Evolutionary conservation across 2,888 invertebrate genomes (phyloP), one percentile per base, ranked within the genome.

Genomic region (Chrysodeixis includens): DNA sequence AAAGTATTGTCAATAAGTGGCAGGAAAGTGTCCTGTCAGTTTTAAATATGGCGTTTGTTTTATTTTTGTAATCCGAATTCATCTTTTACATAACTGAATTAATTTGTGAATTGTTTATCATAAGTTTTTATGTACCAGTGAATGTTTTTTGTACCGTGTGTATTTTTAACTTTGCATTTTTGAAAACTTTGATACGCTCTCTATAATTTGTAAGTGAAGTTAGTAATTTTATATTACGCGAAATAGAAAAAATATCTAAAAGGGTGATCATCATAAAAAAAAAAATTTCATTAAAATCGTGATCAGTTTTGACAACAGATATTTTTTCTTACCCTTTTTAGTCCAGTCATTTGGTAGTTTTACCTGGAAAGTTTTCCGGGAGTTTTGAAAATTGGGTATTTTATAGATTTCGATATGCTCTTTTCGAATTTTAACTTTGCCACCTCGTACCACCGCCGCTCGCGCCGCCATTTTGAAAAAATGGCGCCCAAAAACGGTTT

Each of bases 61-160:
- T 49, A 20, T 46, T 16, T 6, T 44, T 46, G 46, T 46, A 46
- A 46, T 46, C 46, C 2, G 16, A 46, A 46, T 46, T 18, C 46
- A 46, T 46, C 18, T 46, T 9, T 9, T 18, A 18, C 46, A 46
- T 46, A 0, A 18, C 8, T 46, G 18, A 16, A 46, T 9, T 46
- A 46, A 18, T 46, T 46, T 46, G 18, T 16, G 16, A 46, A 46
- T 20, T 51, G 10, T 4, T 22, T 51, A 51, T 6, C 5, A 4
- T 20, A 55, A 18, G 18, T 6, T 46, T 49, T 52, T 1, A 3
- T 46, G 18, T 46, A 56, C 63, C 49, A 69, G 69, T 69, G 56
- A 69, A 18, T 44, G n/a, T 54, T 26, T 12, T 61, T 26, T 18
- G 30, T 56, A n/a, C 7, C 6, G 7, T 8, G 22, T 26, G 16